Conservation (phyloP, 1,140 invertebrate species). For the Lucilia sericata region DNA sequence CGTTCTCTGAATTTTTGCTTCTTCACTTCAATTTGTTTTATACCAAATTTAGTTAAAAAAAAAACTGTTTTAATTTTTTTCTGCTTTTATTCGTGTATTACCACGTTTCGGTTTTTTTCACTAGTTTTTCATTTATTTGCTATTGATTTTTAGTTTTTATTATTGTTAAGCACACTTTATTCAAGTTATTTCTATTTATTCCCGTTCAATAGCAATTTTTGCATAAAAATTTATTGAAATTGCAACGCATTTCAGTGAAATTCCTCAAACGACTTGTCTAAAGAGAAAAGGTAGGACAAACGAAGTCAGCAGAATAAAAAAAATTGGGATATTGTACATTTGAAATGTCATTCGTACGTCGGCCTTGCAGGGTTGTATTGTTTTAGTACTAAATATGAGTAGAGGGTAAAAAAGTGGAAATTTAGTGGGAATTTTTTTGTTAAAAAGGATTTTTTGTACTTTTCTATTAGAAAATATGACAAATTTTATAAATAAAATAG, state of each 20-base stretch:
- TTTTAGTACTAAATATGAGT: background rate
- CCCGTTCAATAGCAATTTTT: background rate
- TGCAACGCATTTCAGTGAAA: constrained; percentile 16
- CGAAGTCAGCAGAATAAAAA: constrained; percentile 9
- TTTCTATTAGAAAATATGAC: no score
- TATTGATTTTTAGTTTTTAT: constrained; percentile 7
- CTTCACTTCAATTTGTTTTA: constrained; percentile 15
- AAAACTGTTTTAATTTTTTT: background rate
- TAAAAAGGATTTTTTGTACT: no score
- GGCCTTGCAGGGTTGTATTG: constrained; percentile 8
- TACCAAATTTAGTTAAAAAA: constrained; percentile 19
- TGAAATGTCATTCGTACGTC: constrained; percentile 21
- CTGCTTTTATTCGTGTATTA: background rate
- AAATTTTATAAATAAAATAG: no score
- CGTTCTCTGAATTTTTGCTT: background rate
- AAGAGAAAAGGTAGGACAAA: constrained; percentile 20
- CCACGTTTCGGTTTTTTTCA: constrained; percentile 22
- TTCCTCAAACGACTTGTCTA: constrained; percentile 12
- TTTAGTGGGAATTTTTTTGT: no score
- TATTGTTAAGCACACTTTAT: background rate
- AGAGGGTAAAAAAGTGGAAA: background rate
- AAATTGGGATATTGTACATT: background rate
- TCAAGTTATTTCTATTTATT: background rate
- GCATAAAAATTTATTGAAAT: constrained; percentile 23
- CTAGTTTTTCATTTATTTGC: background rate